phyloP scores from a whole-genome alignment of 1,140 invertebrate species.

The Drosophila santomea region DNA sequence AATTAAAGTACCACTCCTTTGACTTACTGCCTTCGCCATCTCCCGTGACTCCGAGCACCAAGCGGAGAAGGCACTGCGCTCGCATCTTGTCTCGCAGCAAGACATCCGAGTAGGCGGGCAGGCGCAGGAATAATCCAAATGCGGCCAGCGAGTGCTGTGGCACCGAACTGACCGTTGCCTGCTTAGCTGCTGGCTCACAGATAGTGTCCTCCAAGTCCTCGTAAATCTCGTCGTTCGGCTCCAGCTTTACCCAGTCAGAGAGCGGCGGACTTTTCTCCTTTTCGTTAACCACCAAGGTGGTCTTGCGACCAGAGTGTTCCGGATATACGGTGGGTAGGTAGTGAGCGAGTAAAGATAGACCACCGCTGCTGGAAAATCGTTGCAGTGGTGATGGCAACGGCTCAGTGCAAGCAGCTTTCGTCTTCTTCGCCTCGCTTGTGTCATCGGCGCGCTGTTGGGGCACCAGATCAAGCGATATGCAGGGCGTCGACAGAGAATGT shows the following conservation, averaged over 20 bases:
- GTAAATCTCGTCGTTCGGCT: slow-evolving; percentile 89
- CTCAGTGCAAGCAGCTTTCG: slow-evolving; percentile 71
- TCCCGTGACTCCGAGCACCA: slow-evolving; percentile 95
- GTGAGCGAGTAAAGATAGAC: slow-evolving; percentile 93
- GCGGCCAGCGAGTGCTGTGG: slow-evolving; percentile 95
- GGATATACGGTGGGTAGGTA: slow-evolving; percentile 94
- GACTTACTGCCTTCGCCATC: slow-evolving; percentile 93
- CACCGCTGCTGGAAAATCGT: slow-evolving; percentile 93
- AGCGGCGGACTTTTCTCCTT: slow-evolving; percentile 86
- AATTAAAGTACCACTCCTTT: not conserved
- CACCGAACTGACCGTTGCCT: slow-evolving; percentile 86
- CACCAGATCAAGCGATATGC: slow-evolving; percentile 85
- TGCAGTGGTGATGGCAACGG: slow-evolving; percentile 87
- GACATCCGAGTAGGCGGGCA: slow-evolving; percentile 95
- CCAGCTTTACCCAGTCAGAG: slow-evolving; percentile 93
- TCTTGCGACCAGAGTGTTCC: slow-evolving; percentile 85
- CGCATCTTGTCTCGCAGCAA: slow-evolving; percentile 92
- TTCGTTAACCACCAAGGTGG: slow-evolving; percentile 81
- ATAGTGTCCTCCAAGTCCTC: slow-evolving; percentile 87
- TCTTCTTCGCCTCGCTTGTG: slow-evolving; percentile 38
- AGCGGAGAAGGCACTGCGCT: slow-evolving; percentile 92
- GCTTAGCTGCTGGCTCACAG: slow-evolving; percentile 75
- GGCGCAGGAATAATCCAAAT: slow-evolving; percentile 93
- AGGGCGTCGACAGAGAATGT: slow-evolving; percentile 86
- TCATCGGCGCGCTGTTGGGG: slow-evolving; percentile 47